Evolutionary conservation across 1,140 invertebrate species (phyloP).

Genomic region (Idris sp.): DNA sequence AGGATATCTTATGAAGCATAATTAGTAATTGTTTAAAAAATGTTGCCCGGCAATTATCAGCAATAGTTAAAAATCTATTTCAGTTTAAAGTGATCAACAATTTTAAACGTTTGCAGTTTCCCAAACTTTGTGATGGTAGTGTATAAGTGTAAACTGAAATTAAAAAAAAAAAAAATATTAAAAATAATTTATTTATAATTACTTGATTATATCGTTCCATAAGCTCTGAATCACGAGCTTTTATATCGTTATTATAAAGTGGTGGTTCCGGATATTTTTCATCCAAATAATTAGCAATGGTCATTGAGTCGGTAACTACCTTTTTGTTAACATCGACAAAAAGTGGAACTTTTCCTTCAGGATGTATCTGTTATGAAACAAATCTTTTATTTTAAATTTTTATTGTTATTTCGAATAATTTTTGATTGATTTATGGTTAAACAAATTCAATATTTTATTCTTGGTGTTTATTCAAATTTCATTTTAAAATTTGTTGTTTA

Average conservation of each 20-base stretch:
- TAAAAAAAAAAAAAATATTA: slow-evolving; percentile 5
- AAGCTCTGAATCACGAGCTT: slow-evolving; percentile 77
- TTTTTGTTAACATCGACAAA: slow-evolving; percentile 77
- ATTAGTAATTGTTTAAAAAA: too few relatives aligned
- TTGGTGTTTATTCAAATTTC: too few relatives aligned
- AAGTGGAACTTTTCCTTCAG: slow-evolving; percentile 80
- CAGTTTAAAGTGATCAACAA: too few relatives aligned
- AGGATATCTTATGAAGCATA: too few relatives aligned
- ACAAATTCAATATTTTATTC: too few relatives aligned
- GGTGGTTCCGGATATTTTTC: slow-evolving; percentile 77
- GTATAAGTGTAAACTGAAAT: slow-evolving; percentile 1
- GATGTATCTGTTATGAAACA: slow-evolving; percentile 74
- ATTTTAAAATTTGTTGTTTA: too few relatives aligned
- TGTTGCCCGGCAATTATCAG: too few relatives aligned
- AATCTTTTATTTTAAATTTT: background rate
- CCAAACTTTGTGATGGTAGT: too few relatives aligned
- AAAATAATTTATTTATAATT: slow-evolving; percentile 18
- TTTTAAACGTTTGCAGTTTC: too few relatives aligned
- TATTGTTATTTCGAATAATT: too few relatives aligned
- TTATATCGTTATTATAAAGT: slow-evolving; percentile 76
- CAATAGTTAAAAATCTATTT: too few relatives aligned
- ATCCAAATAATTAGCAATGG: slow-evolving; percentile 80
- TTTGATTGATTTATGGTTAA: too few relatives aligned
- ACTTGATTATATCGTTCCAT: slow-evolving; percentile 74
- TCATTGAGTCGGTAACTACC: slow-evolving; percentile 77